Base-by-base conservation (phyloP, 2,113 vertebrate genomes). In the Pluvianellus socialis region DNA sequence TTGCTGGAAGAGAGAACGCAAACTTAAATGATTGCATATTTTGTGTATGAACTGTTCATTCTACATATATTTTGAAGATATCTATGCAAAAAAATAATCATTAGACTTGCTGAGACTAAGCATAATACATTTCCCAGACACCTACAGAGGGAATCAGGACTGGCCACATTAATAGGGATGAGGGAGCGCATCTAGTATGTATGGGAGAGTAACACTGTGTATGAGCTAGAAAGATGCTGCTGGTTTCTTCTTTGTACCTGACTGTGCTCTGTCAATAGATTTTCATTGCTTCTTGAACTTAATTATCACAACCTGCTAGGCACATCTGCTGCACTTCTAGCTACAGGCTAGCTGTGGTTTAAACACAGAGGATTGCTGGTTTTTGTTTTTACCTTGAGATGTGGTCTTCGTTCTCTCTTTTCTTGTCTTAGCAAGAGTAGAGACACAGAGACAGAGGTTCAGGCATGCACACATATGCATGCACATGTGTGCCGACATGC, bases 401-500 rank as follows among this genome's bases (percentile, higher is more conserved):
- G 28, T 17, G 21, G 15, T 19, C 49, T 56, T 74, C 5, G 1
- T 22, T 42, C 26, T 65, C 18, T 50, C 33, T 50, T 79, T 79
- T 5, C 14, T 53, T 44, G 13, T 44, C 6, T 28, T 81, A 47
- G 33, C 13, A 58, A 49, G 40, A 59, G 16, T 27, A 56, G 9
- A 24, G 55, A 15, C 18, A 44, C 7, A 32, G 28, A 15, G 11
- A 33, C 6, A 58, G 24, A 74, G 28, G 30, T 20, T 82, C 18
- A 24, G 35, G 22, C 2, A 5, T 22, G 6, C 10, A 17, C 26
- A 38, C 6, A 4, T 21, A 32, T 1, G 1, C 11, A 22, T 14
- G 12, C 16, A 19, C 6, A 11, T 0, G 0, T 49, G 17, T 42
- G 38, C 4, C 3, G 2, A 35, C 11, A 11, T 9, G 6, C 5